Evolutionary conservation across 1,140 invertebrate species (phyloP).

Genomic region (Glomeris maerens): DNA sequence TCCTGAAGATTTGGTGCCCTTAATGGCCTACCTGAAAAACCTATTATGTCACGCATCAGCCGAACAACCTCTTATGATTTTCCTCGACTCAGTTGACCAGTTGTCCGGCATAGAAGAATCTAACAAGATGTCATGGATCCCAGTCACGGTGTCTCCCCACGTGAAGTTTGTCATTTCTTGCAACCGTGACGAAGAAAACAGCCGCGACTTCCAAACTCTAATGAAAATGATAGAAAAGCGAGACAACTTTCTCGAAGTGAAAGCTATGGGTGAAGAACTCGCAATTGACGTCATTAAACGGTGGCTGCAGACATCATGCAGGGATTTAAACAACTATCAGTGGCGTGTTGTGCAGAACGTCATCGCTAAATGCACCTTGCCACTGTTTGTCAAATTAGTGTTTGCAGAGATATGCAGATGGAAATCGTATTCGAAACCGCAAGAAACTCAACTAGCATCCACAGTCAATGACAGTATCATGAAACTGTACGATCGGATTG

Average conservation of each 20-base stretch:
- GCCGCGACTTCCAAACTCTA: slow-evolving; percentile 68
- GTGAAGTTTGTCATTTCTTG: slow-evolving; percentile 89
- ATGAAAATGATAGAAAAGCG: slow-evolving; percentile 76
- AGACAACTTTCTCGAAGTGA: slow-evolving; percentile 83
- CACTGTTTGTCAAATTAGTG: slow-evolving; percentile 93
- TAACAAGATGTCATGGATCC: slow-evolving; percentile 93
- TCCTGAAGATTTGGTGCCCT: slow-evolving; percentile 85
- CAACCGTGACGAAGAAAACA: slow-evolving; percentile 70
- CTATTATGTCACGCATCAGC: slow-evolving; percentile 63
- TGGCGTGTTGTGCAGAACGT: slow-evolving; percentile 87
- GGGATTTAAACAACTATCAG: slow-evolving; percentile 81
- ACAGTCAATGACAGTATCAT: slow-evolving; percentile 97
- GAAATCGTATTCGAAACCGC: slow-evolving; percentile 88
- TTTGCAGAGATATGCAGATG: slow-evolving; percentile 92
- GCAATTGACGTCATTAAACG: slow-evolving; percentile 84
- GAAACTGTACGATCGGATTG: slow-evolving; percentile 87
- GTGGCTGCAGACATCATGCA: slow-evolving; percentile 82
- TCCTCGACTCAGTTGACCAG: slow-evolving; percentile 87
- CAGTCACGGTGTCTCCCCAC: slow-evolving; percentile 68
- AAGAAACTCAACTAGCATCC: slow-evolving; percentile 77
- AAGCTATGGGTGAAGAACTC: slow-evolving; percentile 70
- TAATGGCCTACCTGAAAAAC: slow-evolving; percentile 91
- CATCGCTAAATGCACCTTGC: slow-evolving; percentile 79
- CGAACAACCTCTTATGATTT: slow-evolving; percentile 70
- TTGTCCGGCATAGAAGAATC: slow-evolving; percentile 85